Conservation (phyloP, 2,113 vertebrate species). For the Stomatorhinus ivindoensis region DNA sequence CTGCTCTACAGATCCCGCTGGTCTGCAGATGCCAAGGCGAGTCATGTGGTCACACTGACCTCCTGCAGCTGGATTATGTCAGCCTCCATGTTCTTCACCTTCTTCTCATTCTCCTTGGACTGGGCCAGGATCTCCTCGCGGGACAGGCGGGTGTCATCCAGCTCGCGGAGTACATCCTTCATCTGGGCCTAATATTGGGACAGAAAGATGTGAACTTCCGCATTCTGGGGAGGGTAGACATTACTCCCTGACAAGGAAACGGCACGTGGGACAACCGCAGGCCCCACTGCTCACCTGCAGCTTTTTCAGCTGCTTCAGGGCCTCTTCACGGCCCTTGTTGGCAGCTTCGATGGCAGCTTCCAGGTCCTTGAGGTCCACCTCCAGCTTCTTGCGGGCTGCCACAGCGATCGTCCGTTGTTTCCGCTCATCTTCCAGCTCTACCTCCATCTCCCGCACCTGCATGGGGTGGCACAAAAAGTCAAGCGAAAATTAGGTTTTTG, state of each 20-base stretch:
- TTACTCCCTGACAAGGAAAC: not conserved
- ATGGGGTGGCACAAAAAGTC: not conserved
- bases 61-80: slow-evolving; percentile 85
- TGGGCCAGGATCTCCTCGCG: slow-evolving; percentile 77
- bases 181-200: slow-evolving; percentile 64
- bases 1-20: not conserved
- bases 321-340: slow-evolving; percentile 86
- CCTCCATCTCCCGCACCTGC: slow-evolving; percentile 90
- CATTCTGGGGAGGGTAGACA: not conserved
- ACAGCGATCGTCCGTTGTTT: slow-evolving; percentile 78
- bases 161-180: slow-evolving; percentile 82
- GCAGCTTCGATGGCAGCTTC: slow-evolving; percentile 76
- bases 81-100: slow-evolving; percentile 84
- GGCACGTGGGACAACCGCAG: not conserved
- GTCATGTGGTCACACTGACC: slow-evolving; percentile 51
- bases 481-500: not conserved
- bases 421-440: slow-evolving; percentile 82
- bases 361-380: slow-evolving; percentile 83
- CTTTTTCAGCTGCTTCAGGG: slow-evolving; percentile 85
- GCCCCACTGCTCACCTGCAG: slow-evolving; percentile 67
- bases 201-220: not conserved
- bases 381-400: slow-evolving; percentile 83
- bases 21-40: not conserved
- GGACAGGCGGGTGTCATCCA: slow-evolving; percentile 80
- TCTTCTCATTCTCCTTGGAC: slow-evolving; percentile 89